Evolutionary conservation across 2,888 invertebrate species (phyloP).

Genomic region (Gortyna flavago): DNA sequence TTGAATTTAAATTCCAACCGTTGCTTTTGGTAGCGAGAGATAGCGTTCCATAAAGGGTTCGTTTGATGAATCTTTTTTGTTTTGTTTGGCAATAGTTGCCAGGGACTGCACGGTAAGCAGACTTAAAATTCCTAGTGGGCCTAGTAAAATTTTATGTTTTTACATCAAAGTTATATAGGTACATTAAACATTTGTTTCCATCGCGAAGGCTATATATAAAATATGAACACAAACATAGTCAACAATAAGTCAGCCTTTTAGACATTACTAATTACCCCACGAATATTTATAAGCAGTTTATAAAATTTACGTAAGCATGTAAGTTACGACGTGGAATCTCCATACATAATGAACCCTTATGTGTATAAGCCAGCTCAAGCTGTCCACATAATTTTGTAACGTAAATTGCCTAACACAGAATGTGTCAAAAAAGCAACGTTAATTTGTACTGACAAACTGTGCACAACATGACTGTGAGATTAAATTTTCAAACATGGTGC

Average conservation of each 20-base stretch:
- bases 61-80: constrained; percentile 47
- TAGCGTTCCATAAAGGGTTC: constrained; percentile 59
- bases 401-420: constrained; percentile 80
- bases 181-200: neutral
- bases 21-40: constrained; percentile 60
- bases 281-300: constrained; percentile 39
- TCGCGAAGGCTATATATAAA: constrained; percentile 1
- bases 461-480: constrained; percentile 82
- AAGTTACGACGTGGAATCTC: constrained; percentile 47
- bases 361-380: constrained; percentile 50
- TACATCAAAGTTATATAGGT: neutral
- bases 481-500: constrained; percentile 85
- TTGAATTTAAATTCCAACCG: constrained; percentile 66
- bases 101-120: neutral
- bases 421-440: constrained; percentile 77
- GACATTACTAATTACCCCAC: constrained; percentile 25
- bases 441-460: constrained; percentile 79
- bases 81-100: constrained; percentile 32
- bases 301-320: constrained; percentile 24
- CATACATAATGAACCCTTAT: constrained; percentile 62
- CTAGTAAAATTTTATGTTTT: neutral
- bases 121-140: neutral
- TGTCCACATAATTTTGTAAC: constrained; percentile 65
- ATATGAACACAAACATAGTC: constrained; percentile 4
- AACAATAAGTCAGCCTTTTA: constrained; percentile 9